A percentile compares a stretch with the other conserved stretches of the same genome.
Conservation (phyloP, 2,797 vertebrate species). For the Rhinogobio ventralis region DNA sequence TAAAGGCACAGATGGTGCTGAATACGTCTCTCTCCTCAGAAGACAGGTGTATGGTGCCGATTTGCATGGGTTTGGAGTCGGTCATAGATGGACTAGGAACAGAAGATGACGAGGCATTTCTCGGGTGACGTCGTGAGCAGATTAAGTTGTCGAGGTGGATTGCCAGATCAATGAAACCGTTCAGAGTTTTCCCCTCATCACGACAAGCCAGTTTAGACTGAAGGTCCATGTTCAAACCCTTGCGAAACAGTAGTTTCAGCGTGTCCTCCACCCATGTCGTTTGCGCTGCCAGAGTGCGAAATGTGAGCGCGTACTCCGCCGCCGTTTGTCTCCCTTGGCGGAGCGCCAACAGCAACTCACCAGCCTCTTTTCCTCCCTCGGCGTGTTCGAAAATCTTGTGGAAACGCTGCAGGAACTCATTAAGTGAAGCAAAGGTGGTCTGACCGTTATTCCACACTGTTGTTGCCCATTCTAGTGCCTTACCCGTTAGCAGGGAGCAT, state of each 20-base stretch:
- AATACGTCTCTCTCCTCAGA: no score
- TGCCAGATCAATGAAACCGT: neutral
- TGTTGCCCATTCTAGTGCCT: neutral
- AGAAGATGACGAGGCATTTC: no score
- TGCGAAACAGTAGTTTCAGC: neutral
- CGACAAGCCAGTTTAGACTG: neutral
- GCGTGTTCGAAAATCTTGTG: neutral
- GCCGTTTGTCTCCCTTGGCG: neutral
- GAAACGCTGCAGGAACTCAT: neutral
- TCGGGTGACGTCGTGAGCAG: no score
- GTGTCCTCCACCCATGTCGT: neutral
- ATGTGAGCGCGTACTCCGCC: neutral
- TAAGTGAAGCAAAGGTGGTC: neutral
- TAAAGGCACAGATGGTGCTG: no score
- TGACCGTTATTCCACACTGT: neutral
- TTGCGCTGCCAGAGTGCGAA: neutral
- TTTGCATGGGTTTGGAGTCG: no score
- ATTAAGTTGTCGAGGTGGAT: neutral
- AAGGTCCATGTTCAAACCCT: neutral
- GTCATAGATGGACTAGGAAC: fast-evolving
- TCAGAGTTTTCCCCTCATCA: neutral
- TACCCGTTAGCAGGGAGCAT: neutral
- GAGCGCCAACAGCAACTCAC: neutral
- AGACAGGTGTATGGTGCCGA: no score
- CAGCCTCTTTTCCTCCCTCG: neutral